Evolutionary conservation across 2,113 vertebrate species (phyloP).

Genomic region (Carassius carassius): DNA sequence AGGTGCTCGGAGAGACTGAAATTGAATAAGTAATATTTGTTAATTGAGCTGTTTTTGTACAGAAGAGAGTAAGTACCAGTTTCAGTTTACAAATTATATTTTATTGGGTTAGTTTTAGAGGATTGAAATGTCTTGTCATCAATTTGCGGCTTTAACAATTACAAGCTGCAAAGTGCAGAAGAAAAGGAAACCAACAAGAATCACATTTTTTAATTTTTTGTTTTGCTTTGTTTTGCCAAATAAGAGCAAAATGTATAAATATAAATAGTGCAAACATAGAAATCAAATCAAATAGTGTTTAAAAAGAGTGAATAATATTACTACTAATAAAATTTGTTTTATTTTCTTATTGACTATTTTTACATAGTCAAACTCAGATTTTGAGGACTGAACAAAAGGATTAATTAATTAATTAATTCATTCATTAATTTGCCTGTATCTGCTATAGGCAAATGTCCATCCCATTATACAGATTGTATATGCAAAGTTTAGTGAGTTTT

Average conservation of each 20-base stretch:
- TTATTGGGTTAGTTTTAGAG: neutral
- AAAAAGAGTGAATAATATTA: neutral
- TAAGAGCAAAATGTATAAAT: neutral
- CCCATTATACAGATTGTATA: neutral
- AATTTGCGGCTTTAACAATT: neutral
- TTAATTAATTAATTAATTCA: neutral
- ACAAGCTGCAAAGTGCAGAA: neutral
- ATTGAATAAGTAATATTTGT: neutral
- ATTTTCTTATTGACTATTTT: neutral
- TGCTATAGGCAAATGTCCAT: neutral
- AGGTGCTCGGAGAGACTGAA: constrained; percentile 4
- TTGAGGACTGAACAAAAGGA: neutral
- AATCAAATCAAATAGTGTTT: neutral
- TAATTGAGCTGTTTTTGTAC: constrained; percentile 10
- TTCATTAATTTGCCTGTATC: too few relatives aligned
- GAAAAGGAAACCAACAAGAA: neutral
- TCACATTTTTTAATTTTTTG: neutral
- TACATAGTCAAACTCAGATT: neutral
- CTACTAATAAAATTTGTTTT: neutral
- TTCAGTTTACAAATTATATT: neutral
- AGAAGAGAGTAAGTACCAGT: neutral
- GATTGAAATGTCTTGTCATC: neutral
- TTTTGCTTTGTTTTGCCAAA: neutral
- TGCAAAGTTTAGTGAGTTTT: neutral
- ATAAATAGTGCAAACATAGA: neutral